These are phyloP conservation scores for Odontomachus brunneus DNA, from an alignment of 1,140 invertebrate species.

Conservation along the genomic window DNA sequence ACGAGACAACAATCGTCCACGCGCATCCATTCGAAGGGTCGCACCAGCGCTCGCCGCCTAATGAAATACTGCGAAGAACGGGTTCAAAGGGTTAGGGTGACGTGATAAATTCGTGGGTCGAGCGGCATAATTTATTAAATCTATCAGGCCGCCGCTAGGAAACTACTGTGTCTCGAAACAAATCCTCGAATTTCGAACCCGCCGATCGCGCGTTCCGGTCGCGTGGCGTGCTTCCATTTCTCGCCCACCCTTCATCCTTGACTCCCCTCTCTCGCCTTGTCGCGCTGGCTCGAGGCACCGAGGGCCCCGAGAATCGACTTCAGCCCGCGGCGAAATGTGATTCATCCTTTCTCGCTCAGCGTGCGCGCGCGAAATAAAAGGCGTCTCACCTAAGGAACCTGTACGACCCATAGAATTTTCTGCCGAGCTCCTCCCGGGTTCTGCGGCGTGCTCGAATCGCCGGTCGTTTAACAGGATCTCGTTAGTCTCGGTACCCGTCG, in stretches of 20 bases:
- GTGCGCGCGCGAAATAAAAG: slow-evolving; percentile 9
- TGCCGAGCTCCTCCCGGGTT: slow-evolving; percentile 11
- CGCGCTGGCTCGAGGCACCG: no score
- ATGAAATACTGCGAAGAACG: slow-evolving; percentile 79
- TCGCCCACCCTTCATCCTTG: no score
- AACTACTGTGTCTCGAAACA: slow-evolving; percentile 22
- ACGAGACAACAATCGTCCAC: slow-evolving; percentile 24
- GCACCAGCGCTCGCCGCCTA: slow-evolving; percentile 67
- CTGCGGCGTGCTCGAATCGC: slow-evolving; percentile 56
- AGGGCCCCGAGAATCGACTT: slow-evolving; percentile 14
- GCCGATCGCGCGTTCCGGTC: slow-evolving; percentile 5
- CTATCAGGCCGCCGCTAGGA: slow-evolving; percentile 75
- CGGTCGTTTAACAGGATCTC: slow-evolving; percentile 78
- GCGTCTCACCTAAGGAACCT: slow-evolving; percentile 41
- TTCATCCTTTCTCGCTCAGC: no score
- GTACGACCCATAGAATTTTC: slow-evolving; percentile 55
- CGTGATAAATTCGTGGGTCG: slow-evolving; percentile 81
- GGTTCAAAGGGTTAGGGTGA: slow-evolving; percentile 70
- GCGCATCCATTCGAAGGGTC: slow-evolving; percentile 38
- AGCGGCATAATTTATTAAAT: slow-evolving; percentile 82
- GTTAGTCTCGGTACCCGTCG: slow-evolving; percentile 75
- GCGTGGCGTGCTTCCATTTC: background rate
- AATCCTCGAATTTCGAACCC: slow-evolving; percentile 1
- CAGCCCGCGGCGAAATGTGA: no score
- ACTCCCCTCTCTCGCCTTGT: no score